These are phyloP conservation scores for Saiga tatarica DNA, from an alignment of 2,113 vertebrate genomes.

Conservation along the genomic window DNA sequence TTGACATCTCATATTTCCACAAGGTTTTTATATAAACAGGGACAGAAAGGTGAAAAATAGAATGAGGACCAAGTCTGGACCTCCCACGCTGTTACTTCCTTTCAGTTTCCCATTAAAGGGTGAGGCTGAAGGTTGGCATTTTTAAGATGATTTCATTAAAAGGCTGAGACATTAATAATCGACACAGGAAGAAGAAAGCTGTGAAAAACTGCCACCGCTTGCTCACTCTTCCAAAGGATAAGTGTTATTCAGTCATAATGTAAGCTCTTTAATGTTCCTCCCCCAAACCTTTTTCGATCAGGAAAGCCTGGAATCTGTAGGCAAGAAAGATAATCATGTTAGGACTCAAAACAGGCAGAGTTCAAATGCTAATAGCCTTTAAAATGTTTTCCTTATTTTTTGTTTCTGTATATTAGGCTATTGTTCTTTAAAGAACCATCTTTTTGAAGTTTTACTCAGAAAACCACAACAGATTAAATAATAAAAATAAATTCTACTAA, in stretches of 20 bases:
- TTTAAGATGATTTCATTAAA: conserved; percentile 46
- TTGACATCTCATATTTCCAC: conserved; percentile 58
- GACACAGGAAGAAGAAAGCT: conserved; percentile 37
- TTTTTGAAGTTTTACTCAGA: conserved; percentile 43
- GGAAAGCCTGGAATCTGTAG: conserved; percentile 92
- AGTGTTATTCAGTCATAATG: conserved; percentile 89
- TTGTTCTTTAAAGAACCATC: background rate
- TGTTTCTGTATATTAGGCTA: background rate
- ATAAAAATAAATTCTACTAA: conserved; percentile 32
- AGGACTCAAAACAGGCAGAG: conserved; percentile 40
- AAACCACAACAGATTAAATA: background rate
- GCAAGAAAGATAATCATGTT: conserved; percentile 53
- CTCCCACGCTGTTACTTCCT: background rate
- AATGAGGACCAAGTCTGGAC: background rate
- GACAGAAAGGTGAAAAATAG: conserved; percentile 36
- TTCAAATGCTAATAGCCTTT: background rate
- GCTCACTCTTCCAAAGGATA: conserved; percentile 27
- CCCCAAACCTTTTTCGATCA: conserved; percentile 92
- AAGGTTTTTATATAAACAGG: conserved; percentile 53
- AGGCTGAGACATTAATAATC: conserved; percentile 40
- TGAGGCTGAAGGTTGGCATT: conserved; percentile 38
- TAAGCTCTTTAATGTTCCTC: conserved; percentile 89
- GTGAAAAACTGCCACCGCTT: conserved; percentile 2
- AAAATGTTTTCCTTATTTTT: background rate
- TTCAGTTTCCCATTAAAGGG: conserved; percentile 42